phyloP scores from a whole-genome alignment of 2,888 invertebrate species.

The Ormyrus pomaceus region DNA sequence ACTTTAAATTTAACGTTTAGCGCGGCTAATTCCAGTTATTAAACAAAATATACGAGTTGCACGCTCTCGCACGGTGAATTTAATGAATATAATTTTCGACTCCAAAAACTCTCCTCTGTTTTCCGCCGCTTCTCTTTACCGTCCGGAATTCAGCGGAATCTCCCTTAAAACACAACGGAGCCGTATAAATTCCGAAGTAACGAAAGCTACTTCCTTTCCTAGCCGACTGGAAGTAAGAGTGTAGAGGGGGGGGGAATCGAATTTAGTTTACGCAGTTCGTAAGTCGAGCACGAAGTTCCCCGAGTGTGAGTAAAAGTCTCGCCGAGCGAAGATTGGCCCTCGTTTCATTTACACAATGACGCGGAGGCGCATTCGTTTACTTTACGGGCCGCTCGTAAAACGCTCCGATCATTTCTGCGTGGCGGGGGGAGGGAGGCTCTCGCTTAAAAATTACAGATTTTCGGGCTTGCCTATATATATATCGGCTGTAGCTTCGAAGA shows the following conservation, averaged over 20 bases:
- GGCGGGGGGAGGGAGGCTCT: background rate
- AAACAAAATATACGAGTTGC: no score
- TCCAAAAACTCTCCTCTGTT: no score
- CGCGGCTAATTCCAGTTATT: background rate
- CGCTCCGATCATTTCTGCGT: slow-evolving; percentile 23
- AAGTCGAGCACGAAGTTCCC: slow-evolving; percentile 37
- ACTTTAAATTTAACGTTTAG: background rate
- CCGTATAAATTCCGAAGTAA: background rate
- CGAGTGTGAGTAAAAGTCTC: slow-evolving; percentile 4
- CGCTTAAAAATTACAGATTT: no score
- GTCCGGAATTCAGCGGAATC: no score
- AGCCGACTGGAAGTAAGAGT: background rate
- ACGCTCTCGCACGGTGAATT: no score
- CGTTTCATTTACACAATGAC: slow-evolving; percentile 36
- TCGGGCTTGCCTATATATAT: no score
- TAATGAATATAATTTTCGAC: no score
- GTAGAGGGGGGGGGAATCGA: background rate
- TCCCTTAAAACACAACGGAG: no score
- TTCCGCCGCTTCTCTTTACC: no score
- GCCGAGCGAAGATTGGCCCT: slow-evolving; percentile 12
- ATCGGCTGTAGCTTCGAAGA: no score
- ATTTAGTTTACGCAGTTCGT: slow-evolving; percentile 43
- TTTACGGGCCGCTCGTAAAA: slow-evolving; percentile 38
- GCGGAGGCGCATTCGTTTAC: slow-evolving; percentile 24
- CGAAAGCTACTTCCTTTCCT: slow-evolving; percentile 7